Evolutionary conservation across 2,797 vertebrate species (phyloP).

Genomic region (Microhierax caerulescens): DNA sequence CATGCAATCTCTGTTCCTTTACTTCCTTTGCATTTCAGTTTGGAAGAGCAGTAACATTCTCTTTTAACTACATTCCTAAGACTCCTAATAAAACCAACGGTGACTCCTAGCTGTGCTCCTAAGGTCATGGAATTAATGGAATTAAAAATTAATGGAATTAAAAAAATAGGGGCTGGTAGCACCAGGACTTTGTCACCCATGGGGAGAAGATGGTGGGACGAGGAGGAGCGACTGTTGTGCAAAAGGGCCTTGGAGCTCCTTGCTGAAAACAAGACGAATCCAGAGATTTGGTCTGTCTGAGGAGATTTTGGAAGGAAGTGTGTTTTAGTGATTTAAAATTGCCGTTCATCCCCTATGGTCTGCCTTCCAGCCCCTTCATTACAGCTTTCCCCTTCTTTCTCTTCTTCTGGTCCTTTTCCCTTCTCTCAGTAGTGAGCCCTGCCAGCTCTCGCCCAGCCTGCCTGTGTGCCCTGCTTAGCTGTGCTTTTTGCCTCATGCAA

Average conservation of each 20-base stretch:
- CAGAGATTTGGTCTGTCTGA: background rate
- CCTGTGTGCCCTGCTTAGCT: background rate
- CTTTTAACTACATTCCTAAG: background rate
- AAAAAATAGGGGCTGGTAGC: background rate
- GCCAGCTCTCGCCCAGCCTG: background rate
- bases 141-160: too few relatives aligned
- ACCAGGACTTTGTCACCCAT: background rate
- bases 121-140: background rate
- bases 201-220: background rate
- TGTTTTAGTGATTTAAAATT: background rate
- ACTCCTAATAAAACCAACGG: background rate
- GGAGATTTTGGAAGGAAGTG: background rate
- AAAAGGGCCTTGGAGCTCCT: background rate
- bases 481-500: background rate
- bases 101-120: background rate
- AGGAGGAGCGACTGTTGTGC: background rate
- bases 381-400: background rate
- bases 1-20: background rate
- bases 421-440: background rate
- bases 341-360: accelerated
- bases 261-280: background rate
- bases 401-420: background rate
- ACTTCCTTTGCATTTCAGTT: background rate
- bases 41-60: background rate
- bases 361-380: background rate